A percentile compares a stretch with the other conserved stretches of the same genome.
These are phyloP conservation scores for Nowickia ferox DNA, from an alignment of 2,888 invertebrate genomes.

Conservation along the genomic window DNA sequence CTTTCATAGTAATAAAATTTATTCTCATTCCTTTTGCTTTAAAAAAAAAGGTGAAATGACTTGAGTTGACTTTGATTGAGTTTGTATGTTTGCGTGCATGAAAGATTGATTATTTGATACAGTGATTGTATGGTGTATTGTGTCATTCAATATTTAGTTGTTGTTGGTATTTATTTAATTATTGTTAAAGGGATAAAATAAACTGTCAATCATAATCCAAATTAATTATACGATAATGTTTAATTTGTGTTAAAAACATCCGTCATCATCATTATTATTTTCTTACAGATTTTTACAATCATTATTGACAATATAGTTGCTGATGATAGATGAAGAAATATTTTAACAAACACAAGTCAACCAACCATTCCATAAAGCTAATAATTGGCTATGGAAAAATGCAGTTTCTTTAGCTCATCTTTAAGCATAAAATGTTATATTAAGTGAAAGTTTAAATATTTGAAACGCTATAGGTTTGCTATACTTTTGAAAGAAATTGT, in stretches of 20 bases:
- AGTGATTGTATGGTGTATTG: constrained; percentile 46
- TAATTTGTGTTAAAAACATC: constrained; percentile 70
- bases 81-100: constrained; percentile 13
- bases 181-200: constrained; percentile 66
- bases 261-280: constrained; percentile 54
- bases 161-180: constrained; percentile 26
- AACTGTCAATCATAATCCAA: constrained; percentile 72
- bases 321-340: constrained; percentile 40
- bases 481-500: no score
- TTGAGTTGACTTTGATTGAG: constrained; percentile 55
- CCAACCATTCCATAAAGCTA: background rate
- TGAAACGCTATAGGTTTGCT: no score
- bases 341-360: background rate
- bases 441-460: no score
- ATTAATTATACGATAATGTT: constrained; percentile 70
- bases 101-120: constrained; percentile 44
- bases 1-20: constrained; percentile 14
- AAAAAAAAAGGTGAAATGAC: constrained; percentile 51
- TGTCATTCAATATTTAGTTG: constrained; percentile 42
- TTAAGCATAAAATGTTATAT: no score
- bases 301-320: constrained; percentile 43
- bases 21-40: background rate
- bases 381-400: constrained; percentile 11
- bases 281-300: background rate
- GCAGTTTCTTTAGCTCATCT: background rate